A percentile compares a stretch with the other conserved stretches of the same genome.
Conservation (phyloP, 2,113 vertebrate genomes). For the Neolamprologus variostigma region DNA sequence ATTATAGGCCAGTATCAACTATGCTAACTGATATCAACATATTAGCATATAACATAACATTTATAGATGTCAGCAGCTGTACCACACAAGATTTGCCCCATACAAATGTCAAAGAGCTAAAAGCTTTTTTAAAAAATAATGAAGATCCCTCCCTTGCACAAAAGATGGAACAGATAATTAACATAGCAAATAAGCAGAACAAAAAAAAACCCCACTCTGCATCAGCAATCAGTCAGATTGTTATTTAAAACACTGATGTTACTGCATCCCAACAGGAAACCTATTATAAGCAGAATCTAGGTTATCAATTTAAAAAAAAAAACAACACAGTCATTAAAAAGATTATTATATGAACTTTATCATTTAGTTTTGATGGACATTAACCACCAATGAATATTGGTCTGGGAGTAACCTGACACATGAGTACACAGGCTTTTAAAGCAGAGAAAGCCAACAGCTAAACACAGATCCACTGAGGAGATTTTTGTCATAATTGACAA, state of each 20-base stretch:
- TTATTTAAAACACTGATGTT: background rate
- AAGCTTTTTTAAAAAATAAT: background rate
- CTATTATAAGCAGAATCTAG: background rate
- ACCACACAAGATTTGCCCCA: background rate
- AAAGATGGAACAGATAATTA: background rate
- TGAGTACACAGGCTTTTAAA: constrained; percentile 4
- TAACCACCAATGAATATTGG: background rate
- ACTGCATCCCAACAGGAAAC: background rate
- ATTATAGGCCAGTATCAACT: background rate
- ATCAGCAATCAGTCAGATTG: background rate
- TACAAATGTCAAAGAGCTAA: background rate
- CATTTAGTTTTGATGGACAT: background rate
- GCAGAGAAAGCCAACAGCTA: background rate
- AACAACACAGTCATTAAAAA: background rate
- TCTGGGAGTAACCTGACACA: background rate
- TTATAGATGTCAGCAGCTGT: background rate
- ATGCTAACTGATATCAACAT: background rate
- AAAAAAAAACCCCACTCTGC: rapidly evolving
- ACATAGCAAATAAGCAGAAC: background rate
- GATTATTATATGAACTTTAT: background rate
- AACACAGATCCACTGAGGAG: constrained; percentile 10
- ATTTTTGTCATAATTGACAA: constrained; percentile 24
- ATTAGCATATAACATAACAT: background rate
- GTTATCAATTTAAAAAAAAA: background rate
- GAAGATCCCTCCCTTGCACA: background rate